These are phyloP conservation scores for Temnothorax longispinosus DNA, from an alignment of 1,140 invertebrate genomes.

Conservation along the genomic window DNA sequence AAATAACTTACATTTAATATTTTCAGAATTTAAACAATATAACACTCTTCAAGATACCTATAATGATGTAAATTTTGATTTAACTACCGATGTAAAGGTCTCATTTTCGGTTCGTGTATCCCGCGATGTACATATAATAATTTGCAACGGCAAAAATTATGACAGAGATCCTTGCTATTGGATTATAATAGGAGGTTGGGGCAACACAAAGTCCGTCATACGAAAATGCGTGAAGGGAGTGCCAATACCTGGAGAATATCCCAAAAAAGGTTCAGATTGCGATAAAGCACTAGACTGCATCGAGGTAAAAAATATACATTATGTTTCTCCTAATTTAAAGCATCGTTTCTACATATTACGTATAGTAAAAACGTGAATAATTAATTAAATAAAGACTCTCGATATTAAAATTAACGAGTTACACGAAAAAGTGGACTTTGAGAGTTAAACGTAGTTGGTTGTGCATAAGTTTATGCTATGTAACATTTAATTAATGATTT, in stretches of 20 bases:
- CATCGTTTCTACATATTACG: too few species aligned
- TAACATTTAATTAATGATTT: too few species aligned
- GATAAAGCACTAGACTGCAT: too few species aligned
- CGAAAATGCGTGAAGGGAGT: conserved; percentile 62
- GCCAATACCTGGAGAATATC: background rate
- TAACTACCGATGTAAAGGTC: background rate
- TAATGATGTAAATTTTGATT: background rate
- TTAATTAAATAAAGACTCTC: too few species aligned
- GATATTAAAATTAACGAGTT: too few species aligned
- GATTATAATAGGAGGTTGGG: conserved; percentile 72
- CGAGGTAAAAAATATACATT: background rate
- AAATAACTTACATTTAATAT: background rate
- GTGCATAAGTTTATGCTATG: too few species aligned
- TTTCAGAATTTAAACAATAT: conserved; percentile 22
- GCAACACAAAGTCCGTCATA: conserved; percentile 46
- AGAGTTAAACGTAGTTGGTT: too few species aligned
- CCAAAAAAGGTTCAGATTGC: background rate
- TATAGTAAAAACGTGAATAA: too few species aligned
- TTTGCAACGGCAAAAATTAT: conserved; percentile 44
- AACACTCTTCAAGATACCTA: background rate
- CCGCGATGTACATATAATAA: conserved; percentile 32
- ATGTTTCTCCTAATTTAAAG: too few species aligned
- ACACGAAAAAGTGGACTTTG: too few species aligned
- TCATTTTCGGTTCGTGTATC: conserved; percentile 61
- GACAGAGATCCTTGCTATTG: conserved; percentile 52